Evolutionary conservation across 2,888 invertebrate genomes (phyloP).

Genomic region (Crioceris asparagi): DNA sequence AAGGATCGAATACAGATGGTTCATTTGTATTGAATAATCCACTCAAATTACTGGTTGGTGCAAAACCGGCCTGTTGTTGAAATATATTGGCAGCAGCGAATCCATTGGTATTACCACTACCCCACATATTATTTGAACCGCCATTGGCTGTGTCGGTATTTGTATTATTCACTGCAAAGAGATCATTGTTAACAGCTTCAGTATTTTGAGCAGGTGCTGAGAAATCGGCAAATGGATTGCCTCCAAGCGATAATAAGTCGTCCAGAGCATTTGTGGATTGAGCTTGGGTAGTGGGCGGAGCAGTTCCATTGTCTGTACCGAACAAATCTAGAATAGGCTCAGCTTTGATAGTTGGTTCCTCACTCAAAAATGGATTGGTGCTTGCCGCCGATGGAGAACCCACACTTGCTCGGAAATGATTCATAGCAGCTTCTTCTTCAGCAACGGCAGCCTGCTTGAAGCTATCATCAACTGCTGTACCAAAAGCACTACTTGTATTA

Average conservation of each 20-base stretch:
- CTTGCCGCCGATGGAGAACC: constrained; percentile 59
- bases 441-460: constrained; percentile 81
- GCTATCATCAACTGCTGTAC: constrained; percentile 77
- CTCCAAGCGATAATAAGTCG: constrained; percentile 60
- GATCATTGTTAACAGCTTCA: constrained; percentile 24
- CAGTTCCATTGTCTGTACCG: constrained; percentile 39
- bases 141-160: constrained; percentile 29
- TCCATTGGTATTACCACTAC: constrained; percentile 25
- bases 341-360: constrained; percentile 29
- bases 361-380: constrained; percentile 79
- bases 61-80: constrained; percentile 11
- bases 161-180: constrained; percentile 24
- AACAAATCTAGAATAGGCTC: constrained; percentile 72
- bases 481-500: constrained; percentile 82
- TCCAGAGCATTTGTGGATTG: constrained; percentile 56
- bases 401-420: constrained; percentile 85
- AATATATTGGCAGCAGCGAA: constrained; percentile 21
- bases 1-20: constrained; percentile 46
- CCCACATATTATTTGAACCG: constrained; percentile 28
- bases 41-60: constrained; percentile 28
- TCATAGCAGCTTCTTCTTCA: constrained; percentile 93
- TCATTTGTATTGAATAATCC: constrained; percentile 42
- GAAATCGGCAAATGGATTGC: constrained; percentile 82
- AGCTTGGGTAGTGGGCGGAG: constrained; percentile 11
- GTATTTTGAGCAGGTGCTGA: constrained; percentile 28